A percentile compares a stretch with the other conserved stretches of the same genome.
Conservation (phyloP, 2,888 invertebrate genomes). For the Steinernema scapterisci region DNA sequence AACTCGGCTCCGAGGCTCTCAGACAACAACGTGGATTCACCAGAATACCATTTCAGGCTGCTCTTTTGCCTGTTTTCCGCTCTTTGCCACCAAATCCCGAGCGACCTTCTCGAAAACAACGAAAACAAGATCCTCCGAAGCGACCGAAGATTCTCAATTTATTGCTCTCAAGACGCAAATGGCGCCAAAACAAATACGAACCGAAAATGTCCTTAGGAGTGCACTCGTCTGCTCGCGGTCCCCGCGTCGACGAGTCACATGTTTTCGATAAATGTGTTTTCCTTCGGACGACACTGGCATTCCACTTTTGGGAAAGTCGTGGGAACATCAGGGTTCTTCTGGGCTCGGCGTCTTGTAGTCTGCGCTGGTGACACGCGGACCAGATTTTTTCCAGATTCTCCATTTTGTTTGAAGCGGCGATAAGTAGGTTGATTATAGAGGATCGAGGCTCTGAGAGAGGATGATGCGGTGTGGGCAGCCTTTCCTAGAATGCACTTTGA, state of each 20-base stretch:
- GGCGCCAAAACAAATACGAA: slow-evolving; percentile 6
- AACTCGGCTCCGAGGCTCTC: too few species aligned
- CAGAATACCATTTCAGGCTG: not conserved
- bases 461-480: too few species aligned
- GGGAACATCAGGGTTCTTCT: not conserved
- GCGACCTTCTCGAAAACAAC: not conserved
- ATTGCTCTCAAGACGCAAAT: not conserved
- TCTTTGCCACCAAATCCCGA: not conserved
- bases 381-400: too few species aligned
- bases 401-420: too few species aligned
- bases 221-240: not conserved
- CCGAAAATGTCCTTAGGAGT: not conserved
- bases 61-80: not conserved
- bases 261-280: slow-evolving; percentile 4
- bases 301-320: not conserved
- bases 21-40: too few species aligned
- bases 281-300: not conserved
- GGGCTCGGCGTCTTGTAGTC: not conserved
- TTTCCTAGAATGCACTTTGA: too few species aligned
- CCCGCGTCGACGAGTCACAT: not conserved
- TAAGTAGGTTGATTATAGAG: too few species aligned
- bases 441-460: too few species aligned
- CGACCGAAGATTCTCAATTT: not conserved
- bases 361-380: too few species aligned
- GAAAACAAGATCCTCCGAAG: slow-evolving; percentile 2